phyloP scores from a whole-genome alignment of 2,797 vertebrate species.

The Philypnodon macrostomus region DNA sequence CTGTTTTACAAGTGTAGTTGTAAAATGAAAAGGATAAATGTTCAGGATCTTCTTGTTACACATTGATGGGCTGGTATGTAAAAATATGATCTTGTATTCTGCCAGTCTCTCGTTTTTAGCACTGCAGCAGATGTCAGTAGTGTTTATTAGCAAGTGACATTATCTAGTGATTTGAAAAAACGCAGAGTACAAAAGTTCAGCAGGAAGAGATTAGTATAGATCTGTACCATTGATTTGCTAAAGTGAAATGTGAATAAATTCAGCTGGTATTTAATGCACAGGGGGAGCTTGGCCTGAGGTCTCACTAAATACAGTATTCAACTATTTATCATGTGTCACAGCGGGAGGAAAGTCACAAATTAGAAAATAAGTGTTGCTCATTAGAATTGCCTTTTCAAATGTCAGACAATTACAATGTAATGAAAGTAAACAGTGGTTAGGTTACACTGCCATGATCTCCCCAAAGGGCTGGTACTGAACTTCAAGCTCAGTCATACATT shows the following conservation, averaged over 20 bases:
- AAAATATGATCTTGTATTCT: no score
- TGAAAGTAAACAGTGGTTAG: background rate
- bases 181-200: constrained; percentile 2
- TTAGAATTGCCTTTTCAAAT: constrained; percentile 29
- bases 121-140: no score
- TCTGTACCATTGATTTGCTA: no score
- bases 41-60: no score
- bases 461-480: background rate
- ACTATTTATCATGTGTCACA: constrained; percentile 18
- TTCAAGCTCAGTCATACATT: constrained; percentile 1
- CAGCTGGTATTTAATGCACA: constrained; percentile 14
- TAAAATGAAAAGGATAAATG: no score
- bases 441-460: background rate
- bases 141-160: background rate
- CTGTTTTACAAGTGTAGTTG: background rate
- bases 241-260: constrained; percentile 16
- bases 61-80: no score
- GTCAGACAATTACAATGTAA: constrained; percentile 24
- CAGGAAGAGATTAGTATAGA: constrained; percentile 13
- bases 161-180: constrained; percentile 1
- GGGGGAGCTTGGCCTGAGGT: background rate
- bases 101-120: no score
- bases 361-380: constrained; percentile 7
- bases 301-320: background rate
- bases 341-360: constrained; percentile 14